Evolutionary conservation across 2,113 vertebrate species (phyloP).

Genomic region (Elephantulus edwardii): DNA sequence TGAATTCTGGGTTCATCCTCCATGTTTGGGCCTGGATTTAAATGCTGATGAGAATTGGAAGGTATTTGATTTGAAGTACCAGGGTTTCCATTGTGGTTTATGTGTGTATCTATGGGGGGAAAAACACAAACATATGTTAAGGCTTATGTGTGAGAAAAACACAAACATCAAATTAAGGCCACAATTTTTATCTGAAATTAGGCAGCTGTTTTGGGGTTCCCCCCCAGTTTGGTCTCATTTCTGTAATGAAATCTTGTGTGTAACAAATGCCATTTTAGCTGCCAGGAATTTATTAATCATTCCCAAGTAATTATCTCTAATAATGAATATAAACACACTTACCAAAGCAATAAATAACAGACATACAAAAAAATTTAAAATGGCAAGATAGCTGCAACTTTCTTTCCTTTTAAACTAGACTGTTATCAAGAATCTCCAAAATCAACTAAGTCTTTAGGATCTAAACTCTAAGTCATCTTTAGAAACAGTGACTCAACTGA

Average conservation of each 20-base stretch:
- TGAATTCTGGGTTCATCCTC: constrained; percentile 78
- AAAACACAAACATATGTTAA: constrained; percentile 47
- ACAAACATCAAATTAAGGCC: constrained; percentile 45
- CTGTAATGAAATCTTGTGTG: constrained; percentile 14
- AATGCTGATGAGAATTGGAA: constrained; percentile 83
- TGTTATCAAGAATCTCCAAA: constrained; percentile 24
- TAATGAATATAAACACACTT: constrained; percentile 5
- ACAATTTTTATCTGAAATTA: neutral
- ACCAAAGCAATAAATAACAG: neutral
- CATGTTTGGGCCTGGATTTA: constrained; percentile 86
- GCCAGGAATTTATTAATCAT: neutral
- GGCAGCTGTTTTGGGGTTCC: neutral
- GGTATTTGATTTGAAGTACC: constrained; percentile 85
- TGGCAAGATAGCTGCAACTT: neutral
- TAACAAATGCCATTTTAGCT: constrained; percentile 35
- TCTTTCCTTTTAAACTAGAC: neutral
- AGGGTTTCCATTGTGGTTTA: constrained; percentile 75
- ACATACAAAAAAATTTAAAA: constrained; percentile 26
- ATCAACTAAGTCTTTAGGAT: neutral
- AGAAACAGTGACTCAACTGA: neutral
- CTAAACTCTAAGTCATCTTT: constrained; percentile 25
- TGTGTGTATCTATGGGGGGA: constrained; percentile 69
- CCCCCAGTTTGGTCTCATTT: constrained; percentile 3
- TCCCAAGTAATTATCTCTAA: neutral
- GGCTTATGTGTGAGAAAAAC: too few relatives aligned